Evolutionary conservation across 2,797 vertebrate species (phyloP).

Genomic region (Anisognathus igniventris): DNA sequence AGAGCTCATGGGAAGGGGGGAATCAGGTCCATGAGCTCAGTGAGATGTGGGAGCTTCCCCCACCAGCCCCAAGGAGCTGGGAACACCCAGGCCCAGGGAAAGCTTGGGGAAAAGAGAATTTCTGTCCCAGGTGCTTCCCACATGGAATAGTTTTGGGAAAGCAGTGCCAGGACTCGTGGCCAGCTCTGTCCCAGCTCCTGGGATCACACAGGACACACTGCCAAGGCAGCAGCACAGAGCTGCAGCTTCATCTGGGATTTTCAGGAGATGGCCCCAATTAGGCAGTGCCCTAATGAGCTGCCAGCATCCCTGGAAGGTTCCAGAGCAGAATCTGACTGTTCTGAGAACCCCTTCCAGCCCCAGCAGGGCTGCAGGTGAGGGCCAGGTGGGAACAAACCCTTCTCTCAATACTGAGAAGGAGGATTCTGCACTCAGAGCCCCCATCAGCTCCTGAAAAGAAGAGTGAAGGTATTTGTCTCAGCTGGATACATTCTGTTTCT

Average conservation of each 20-base stretch:
- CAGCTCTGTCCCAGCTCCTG: not conserved
- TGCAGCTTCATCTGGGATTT: rapidly evolving
- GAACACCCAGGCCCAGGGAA: not conserved
- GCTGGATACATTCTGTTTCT: not conserved
- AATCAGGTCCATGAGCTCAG: not conserved
- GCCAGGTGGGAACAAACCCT: not conserved
- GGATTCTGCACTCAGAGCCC: not conserved
- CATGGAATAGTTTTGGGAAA: rapidly evolving
- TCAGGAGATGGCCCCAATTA: not conserved
- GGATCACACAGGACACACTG: too few species aligned
- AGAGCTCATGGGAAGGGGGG: not conserved
- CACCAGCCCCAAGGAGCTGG: not conserved
- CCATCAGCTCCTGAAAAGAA: not conserved
- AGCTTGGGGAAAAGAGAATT: not conserved
- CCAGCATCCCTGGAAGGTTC: not conserved
- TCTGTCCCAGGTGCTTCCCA: not conserved
- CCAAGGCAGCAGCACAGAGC: not conserved
- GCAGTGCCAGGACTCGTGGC: rapidly evolving
- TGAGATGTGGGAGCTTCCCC: not conserved
- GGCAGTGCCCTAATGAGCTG: rapidly evolving
- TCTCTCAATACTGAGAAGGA: not conserved
- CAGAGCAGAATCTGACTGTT: not conserved
- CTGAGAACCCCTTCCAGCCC: not conserved
- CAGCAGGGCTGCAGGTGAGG: rapidly evolving
- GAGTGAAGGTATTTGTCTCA: not conserved